Base-by-base conservation (phyloP, 2,888 invertebrate genomes). In the Theristus sp. region DNA sequence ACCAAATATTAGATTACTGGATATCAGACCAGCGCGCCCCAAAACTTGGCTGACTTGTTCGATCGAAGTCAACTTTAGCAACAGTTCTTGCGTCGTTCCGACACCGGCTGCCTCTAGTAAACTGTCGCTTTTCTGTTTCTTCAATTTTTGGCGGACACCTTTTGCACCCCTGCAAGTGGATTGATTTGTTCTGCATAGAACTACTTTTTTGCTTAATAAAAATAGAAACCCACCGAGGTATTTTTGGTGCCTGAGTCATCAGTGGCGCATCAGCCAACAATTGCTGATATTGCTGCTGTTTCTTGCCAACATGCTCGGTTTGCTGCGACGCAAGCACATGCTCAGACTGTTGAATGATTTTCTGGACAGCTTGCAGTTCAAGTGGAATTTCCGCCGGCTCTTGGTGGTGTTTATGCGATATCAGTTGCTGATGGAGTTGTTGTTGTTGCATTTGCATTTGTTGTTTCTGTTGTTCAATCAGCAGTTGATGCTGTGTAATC, bases 1-100 rank as follows among this genome's bases (percentile, higher is more conserved):
- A 71, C 78, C 79, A 58, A 79, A 74, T n/a, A 79, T 77, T n/a
- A 80, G 68, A 61, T 77, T 74, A 63, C 76, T 75, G 1, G 70
- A 68, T 60, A 76, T 75, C 25, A 79, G 68, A 0, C 79, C 79
- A 1, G 78, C 78, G 61, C 70, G 68, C 26, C 73, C 64, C 73
- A 79, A 77, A 0, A 75, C 75, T 25, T 64, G 65, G 56, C 72
- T 71, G 22, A 76, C 74, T 62, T 75, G 74, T 1, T 74, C 73
- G 60, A 78, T 73, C 29, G 69, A 72, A 24, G 68, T 67, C 31
- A 73, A 63, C 27, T 62, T 70, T 61, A 71, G 62, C 1, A 73
- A 64, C 65, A 70, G 66, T 60, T 72, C 72, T 62, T 71, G 71
- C 64, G 68, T 68, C 26, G 66, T 67, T 22, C 69, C 68, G 10